Conservation (phyloP, 2,797 vertebrate genomes). For the Microhierax caerulescens region DNA sequence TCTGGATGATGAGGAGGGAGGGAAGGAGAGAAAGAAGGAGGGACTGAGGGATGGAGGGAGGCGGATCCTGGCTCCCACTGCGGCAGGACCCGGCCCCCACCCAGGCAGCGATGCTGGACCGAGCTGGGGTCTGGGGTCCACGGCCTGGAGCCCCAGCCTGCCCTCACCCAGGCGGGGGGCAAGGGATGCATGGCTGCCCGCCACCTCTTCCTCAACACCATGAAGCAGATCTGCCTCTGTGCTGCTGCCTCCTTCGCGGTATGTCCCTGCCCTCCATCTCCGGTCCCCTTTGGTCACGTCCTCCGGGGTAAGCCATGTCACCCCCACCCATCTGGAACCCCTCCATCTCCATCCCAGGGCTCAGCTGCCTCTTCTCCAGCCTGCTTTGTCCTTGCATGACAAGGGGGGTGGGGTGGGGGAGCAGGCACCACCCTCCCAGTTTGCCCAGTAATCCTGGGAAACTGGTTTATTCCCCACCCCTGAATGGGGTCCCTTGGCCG, state of each 20-base stretch:
- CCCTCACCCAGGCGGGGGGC: not conserved
- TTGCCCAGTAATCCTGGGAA: not conserved
- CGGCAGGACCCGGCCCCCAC: not conserved
- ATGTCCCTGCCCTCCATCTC: constrained; percentile 65
- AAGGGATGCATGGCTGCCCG: constrained; percentile 59
- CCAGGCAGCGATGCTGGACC: not conserved
- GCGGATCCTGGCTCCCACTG: constrained; percentile 12
- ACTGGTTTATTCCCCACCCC: not conserved
- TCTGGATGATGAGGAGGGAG: not conserved
- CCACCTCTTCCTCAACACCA: constrained; percentile 78
- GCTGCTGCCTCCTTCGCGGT: constrained; percentile 82
- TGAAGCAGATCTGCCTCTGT: constrained; percentile 90
- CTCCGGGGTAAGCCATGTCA: not conserved
- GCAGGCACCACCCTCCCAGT: not conserved
- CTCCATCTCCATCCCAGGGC: not conserved
- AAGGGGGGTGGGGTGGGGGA: not conserved
- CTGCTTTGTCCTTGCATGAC: constrained; percentile 27
- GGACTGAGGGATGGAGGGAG: constrained; percentile 47
- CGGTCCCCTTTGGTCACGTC: not conserved
- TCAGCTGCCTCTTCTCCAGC: not conserved
- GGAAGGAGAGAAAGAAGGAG: not conserved
- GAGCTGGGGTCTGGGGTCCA: not conserved
- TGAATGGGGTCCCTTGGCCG: rapidly evolving
- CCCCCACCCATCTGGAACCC: not conserved
- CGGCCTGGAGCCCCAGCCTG: not conserved